Base-by-base conservation (phyloP, 1,140 invertebrate genomes). In the Pseudoatta argentina region DNA sequence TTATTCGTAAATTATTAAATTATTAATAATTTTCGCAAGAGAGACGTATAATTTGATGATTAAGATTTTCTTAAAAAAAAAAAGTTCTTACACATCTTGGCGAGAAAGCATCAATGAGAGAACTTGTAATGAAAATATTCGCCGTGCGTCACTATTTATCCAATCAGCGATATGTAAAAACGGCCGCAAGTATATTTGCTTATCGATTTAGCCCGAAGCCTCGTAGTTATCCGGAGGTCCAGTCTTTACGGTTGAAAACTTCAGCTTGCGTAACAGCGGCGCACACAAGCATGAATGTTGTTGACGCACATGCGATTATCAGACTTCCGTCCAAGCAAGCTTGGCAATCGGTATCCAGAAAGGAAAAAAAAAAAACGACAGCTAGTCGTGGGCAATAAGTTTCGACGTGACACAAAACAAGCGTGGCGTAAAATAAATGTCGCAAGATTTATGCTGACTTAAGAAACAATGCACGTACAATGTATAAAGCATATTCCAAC, bases 161-260 rank as follows among this genome's bases (percentile, higher is more conserved):
- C 75, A 57, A 59, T 81, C 71, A 85, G 24, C 71, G 73, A 53
- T 21, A 21, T 44, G 61, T 61, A 75, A 75, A 44, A 83, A 27
- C 48, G 10, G 44, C 59, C 34, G 34, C 69, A 53, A 67, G 18
- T 69, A 86, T 75, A 61, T 90, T 90, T 69, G 89, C 90, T 86
- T 88, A 88, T 86, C 82, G 86, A 89, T 90, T 89, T 71, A 87
- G 63, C 21, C 73, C 69, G 79, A 89, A 90, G 88, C 88, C 88
- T 83, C 82, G 88, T 87, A 57, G 77, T 48, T 86, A 89, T 87
- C 88, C 30, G 27, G 39, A 64, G 72, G 79, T 83, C 57, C 66
- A 63, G 81, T 77, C 34, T 90, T 53, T 66, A 73, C 53, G 66
- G 57, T 66, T 83, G 61, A 64, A 88, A 89, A 64, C 59, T 55